Conservation (phyloP, 2,888 invertebrate genomes). For the Theretra japonica region DNA sequence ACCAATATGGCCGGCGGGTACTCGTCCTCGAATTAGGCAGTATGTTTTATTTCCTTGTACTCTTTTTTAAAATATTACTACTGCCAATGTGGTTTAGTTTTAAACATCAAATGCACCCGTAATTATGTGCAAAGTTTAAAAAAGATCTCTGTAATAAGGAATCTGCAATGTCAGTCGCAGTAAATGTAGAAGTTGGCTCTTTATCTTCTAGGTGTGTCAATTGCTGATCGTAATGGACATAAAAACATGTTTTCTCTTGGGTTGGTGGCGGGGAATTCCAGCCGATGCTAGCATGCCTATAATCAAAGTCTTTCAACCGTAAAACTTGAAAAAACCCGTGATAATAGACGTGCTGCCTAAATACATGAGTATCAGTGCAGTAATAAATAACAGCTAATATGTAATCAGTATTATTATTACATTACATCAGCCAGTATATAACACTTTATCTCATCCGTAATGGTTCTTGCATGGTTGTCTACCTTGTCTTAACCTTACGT, state of each 20-base stretch:
- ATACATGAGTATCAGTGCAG: not conserved
- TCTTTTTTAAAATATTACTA: not conserved
- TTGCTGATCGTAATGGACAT: not conserved
- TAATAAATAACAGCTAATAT: not conserved
- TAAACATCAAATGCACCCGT: too few species aligned
- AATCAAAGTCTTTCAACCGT: constrained; percentile 18
- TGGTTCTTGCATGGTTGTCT: too few species aligned
- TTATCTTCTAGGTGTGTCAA: too few species aligned
- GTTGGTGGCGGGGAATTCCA: not conserved
- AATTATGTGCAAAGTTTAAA: too few species aligned
- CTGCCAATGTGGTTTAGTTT: not conserved
- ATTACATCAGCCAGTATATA: too few species aligned
- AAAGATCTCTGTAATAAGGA: too few species aligned
- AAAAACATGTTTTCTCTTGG: constrained; percentile 1
- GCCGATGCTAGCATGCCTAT: not conserved
- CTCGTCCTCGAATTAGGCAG: constrained; percentile 92
- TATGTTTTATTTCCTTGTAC: constrained; percentile 73
- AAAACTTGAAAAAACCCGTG: constrained; percentile 8
- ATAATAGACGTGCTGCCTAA: not conserved
- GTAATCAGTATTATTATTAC: not conserved
- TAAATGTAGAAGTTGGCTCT: too few species aligned
- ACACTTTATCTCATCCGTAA: too few species aligned
- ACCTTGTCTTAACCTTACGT: too few species aligned
- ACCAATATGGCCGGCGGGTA: constrained; percentile 91
- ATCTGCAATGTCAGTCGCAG: too few species aligned